Evolutionary conservation across 2,797 vertebrate genomes (phyloP), one percentile per base, ranked within the genome.

Genomic region (Pangasius mekongensis): DNA sequence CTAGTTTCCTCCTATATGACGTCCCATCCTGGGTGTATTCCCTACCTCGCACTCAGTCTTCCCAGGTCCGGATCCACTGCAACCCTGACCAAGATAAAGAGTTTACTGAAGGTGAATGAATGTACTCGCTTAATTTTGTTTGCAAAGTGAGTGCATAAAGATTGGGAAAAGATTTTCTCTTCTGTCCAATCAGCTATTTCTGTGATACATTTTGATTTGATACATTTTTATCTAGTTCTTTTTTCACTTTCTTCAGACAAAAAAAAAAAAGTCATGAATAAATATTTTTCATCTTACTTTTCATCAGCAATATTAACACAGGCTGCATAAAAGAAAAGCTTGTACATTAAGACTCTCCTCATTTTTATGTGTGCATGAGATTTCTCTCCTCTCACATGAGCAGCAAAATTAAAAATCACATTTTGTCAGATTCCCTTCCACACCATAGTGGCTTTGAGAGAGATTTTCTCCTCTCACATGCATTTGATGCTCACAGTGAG

Each of bases 401-500:
- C 5, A 52, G 24, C 27, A 30, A 86, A 64, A 76, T 58, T 47
- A 64, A 74, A 74, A 43, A 78, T 22, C 73, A 7, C 9, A 47
- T 78, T 78, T 66, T 49, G 73, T 52, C n/a, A 78, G 24, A 78
- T 64, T 52, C 2, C 64, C 62, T 54, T 87, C 33, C 33, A 82
- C 14, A 52, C 0, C 14, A 0, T 66, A n/a, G 1, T 11, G 54
- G 27, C 1, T 24, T 58, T 39, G 4, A 71, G 47, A 60, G 14
- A 83, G 36, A 81, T 83, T 87, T 87, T 86, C 74, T 66, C 80
- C 49, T 73, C 80, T 77, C 47, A 56, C 43, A 73, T 73, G 84
- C 84, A 33, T 88, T 86, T 89, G 64, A 74, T 89, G 52, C 86
- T 86, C 74, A 56, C 56, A 81, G 85, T 64, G 54, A 67, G 82